phyloP scores from a whole-genome alignment of 2,113 vertebrate species.

The Poicephalus meyeri region DNA sequence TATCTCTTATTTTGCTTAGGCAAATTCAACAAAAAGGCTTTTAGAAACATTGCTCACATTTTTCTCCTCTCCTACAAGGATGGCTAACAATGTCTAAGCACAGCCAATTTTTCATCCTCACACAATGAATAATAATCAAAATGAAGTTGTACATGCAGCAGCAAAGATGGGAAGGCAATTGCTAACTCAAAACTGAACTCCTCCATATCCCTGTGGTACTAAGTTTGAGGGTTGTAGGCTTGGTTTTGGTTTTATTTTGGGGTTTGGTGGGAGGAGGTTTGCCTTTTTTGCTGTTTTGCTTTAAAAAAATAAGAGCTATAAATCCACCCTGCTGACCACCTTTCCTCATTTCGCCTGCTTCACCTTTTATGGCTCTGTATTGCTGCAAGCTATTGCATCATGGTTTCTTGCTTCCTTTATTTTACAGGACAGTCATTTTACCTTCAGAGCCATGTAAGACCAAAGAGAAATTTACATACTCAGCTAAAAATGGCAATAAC shows the following conservation, averaged over 20 bases:
- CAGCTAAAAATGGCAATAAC: neutral
- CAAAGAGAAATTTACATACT: neutral
- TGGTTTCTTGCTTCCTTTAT: neutral
- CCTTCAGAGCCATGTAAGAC: neutral
- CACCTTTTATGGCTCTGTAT: neutral
- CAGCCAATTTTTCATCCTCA: neutral
- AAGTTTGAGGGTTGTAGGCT: rapidly evolving
- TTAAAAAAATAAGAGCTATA: neutral
- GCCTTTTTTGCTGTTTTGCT: neutral
- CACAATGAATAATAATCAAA: rapidly evolving
- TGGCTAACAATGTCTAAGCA: neutral
- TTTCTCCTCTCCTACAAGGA: neutral
- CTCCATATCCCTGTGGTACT: neutral
- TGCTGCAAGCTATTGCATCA: neutral
- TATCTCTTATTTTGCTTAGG: neutral
- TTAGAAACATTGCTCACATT: neutral
- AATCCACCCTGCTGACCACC: neutral
- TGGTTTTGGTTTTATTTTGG: neutral
- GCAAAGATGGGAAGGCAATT: neutral
- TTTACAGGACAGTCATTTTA: neutral
- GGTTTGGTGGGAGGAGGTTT: rapidly evolving
- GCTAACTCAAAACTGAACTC: neutral
- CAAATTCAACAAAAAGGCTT: neutral
- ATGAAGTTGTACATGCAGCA: neutral
- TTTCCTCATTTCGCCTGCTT: neutral